A percentile compares a stretch with the other conserved stretches of the same genome.
phyloP scores from a whole-genome alignment of 30 jellyfish, hydroid and myxozoan species.

The Aurelia sp. region DNA sequence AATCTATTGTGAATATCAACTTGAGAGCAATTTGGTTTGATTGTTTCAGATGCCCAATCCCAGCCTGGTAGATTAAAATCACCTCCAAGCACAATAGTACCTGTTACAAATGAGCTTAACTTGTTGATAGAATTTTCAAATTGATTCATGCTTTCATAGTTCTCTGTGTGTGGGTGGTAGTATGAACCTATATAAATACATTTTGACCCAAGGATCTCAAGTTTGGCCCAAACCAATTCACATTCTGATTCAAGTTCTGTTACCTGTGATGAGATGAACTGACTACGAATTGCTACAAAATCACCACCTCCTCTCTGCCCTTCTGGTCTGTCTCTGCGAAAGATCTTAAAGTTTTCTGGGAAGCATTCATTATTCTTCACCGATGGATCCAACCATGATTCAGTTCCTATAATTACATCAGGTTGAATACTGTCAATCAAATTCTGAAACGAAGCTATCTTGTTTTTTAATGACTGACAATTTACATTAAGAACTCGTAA shows the following conservation, averaged over 20 bases:
- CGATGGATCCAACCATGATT: conserved; percentile 13
- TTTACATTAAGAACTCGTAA: not conserved
- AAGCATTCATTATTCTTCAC: conserved; percentile 33
- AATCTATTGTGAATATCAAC: too few species aligned
- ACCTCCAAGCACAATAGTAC: too few species aligned
- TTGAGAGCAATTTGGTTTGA: too few species aligned
- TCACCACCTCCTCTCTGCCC: conserved; percentile 41
- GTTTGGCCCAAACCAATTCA: conserved; percentile 39
- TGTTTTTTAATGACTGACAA: conserved; percentile 2
- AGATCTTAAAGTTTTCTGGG: conserved; percentile 24
- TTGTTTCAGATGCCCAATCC: too few species aligned
- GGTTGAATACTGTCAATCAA: conserved; percentile 27
- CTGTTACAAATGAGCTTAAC: too few species aligned
- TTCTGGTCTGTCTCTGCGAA: conserved; percentile 19
- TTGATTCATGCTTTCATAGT: conserved; percentile 22
- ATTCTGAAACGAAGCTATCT: not conserved
- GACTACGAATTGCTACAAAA: not conserved
- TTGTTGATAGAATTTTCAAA: too few species aligned
- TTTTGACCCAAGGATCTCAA: conserved; percentile 5
- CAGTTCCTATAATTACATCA: conserved; percentile 15
- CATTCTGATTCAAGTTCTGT: conserved; percentile 39
- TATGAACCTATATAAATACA: conserved; percentile 26
- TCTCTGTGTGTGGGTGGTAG: conserved; percentile 39
- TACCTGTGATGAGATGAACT: conserved; percentile 9
- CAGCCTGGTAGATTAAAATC: conserved; percentile 45